Evolutionary conservation across 23 tunicate species (phyloP).

Genomic region (Oikopleura dioica): DNA sequence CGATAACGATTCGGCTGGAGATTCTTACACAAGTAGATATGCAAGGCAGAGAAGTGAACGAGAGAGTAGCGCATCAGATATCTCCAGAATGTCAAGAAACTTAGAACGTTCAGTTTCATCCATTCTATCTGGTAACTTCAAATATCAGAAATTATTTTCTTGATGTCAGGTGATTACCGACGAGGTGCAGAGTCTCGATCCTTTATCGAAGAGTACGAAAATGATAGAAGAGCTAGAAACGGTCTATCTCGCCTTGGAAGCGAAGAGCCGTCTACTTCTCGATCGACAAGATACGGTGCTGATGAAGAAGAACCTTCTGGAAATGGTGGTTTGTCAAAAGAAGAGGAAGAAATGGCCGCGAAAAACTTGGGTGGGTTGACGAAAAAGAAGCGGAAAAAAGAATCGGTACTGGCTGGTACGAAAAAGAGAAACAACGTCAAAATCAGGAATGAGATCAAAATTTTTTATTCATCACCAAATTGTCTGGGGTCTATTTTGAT

Average conservation of each 20-base stretch:
- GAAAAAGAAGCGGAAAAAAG: not conserved
- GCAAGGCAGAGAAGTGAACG: not conserved
- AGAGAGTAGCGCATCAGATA: not conserved
- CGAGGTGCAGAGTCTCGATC: not conserved
- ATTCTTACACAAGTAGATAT: too few species aligned
- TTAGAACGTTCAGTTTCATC: constrained; percentile 9
- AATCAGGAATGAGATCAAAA: not conserved
- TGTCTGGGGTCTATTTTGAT: too few species aligned
- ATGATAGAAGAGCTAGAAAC: too few species aligned
- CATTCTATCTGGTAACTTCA: not conserved
- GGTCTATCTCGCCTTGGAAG: too few species aligned
- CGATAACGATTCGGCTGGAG: too few species aligned
- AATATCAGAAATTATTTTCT: too few species aligned
- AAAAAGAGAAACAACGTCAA: not conserved
- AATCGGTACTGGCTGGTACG: constrained; percentile 10
- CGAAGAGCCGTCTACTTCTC: too few species aligned
- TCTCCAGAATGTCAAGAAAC: not conserved
- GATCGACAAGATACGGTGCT: too few species aligned
- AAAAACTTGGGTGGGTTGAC: constrained; percentile 8
- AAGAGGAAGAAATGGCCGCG: not conserved
- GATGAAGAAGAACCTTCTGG: too few species aligned
- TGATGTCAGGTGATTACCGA: constrained; percentile 12
- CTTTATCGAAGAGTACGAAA: not conserved
- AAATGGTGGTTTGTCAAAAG: not conserved
- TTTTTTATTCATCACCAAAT: too few species aligned